Evolutionary conservation across 2,888 invertebrate genomes (phyloP), one percentile per base, ranked within the genome.

Genomic region (Drosophila peninsularis): DNA sequence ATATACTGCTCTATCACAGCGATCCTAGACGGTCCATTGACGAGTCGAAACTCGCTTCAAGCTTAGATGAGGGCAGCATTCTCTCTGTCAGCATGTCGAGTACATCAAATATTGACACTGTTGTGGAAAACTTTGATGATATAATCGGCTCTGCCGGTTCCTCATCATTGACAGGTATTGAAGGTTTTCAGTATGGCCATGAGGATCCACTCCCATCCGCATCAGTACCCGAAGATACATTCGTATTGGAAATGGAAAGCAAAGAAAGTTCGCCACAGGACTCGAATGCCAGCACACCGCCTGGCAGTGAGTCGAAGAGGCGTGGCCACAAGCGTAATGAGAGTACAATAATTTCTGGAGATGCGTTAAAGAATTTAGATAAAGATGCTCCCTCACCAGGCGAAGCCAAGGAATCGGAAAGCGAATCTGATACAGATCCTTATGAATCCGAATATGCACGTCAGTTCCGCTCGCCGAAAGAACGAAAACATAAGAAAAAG

Each of bases 71-170:
- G 50, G 94, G 94, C 2, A 94, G 94, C 77, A 92, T 94, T 44
- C 83, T 94, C 7, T 94, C 94, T 32, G 92, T 94, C 57, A 94
- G 94, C 82, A 91, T 94, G 76, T 94, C 94, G 1, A 94, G 94
- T 84, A 93, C 94, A 30, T 94, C 94, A 1, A 94, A 94, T 57
- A 87, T 92, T n/a, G 92, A 92, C 21, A 93, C 92, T 1, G 92
- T 93, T 30, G 90, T 92, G 0, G 92, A 93, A 54, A 92, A 92
- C 62, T 89, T 91, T 50, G 91, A 91, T 17, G 91, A 92, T 49
- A 77, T 92, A 54, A 84, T 91, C 3, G 90, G 92, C 3, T 92
- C 93, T 0, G 88, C 91, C 6, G 92, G 92, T 13, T 91, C 92
- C 10, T 92, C 93, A 2, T 91, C 92, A 1, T 70, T 92, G 52